These are phyloP conservation scores for Coreius guichenoti DNA, from an alignment of 2,797 vertebrate species.

Conservation along the genomic window DNA sequence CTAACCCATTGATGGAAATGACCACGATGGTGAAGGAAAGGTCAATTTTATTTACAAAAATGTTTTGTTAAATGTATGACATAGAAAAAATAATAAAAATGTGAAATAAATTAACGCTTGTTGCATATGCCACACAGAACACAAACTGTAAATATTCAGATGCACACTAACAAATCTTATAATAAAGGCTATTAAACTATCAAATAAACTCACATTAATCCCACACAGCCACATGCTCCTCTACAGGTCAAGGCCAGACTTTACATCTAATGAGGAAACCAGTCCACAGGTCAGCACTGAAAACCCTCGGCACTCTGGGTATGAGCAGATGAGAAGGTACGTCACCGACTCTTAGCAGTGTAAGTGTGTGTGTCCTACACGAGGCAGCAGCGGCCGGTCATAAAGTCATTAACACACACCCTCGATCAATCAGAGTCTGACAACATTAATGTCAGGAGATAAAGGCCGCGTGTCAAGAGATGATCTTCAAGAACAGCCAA, in stretches of 20 bases:
- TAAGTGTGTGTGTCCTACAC: no score
- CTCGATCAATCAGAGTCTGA: neutral
- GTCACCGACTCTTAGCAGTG: neutral
- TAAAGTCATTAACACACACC: neutral
- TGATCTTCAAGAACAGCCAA: neutral
- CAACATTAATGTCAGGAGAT: neutral
- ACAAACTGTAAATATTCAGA: conserved; percentile 20
- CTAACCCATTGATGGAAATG: neutral
- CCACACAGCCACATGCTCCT: neutral
- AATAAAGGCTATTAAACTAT: neutral
- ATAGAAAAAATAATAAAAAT: conserved; percentile 13
- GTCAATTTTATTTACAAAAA: conserved; percentile 49
- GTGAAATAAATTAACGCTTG: conserved; percentile 28
- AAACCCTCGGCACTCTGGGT: conserved; percentile 5
- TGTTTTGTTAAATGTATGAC: conserved; percentile 37
- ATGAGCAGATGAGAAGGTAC: neutral
- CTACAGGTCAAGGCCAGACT: neutral
- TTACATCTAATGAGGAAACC: neutral
- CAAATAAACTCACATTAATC: neutral
- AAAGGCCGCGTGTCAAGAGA: neutral
- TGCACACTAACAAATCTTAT: conserved; percentile 32
- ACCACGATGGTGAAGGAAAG: neutral
- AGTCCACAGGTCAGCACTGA: neutral
- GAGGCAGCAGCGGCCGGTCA: neutral
- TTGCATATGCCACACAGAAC: neutral